These are phyloP conservation scores for Microctonus hyperodae DNA, from an alignment of 2,888 invertebrate genomes.

Conservation along the genomic window DNA sequence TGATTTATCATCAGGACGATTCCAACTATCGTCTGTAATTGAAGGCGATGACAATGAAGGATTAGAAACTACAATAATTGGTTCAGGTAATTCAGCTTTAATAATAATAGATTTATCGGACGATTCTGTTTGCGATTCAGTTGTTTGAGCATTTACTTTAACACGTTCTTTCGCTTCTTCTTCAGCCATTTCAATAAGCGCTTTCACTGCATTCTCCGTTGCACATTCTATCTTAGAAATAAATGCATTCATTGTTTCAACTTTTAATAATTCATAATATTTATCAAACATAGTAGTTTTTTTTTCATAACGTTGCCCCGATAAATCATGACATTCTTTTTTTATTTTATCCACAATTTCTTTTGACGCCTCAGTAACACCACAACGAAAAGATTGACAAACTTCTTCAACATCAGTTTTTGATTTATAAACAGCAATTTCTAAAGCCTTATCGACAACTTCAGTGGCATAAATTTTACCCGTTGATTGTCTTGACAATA, in stretches of 20 bases:
- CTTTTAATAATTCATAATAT: constrained; percentile 50
- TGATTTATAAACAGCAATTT: constrained; percentile 60
- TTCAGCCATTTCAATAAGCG: constrained; percentile 60
- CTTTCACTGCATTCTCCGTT: constrained; percentile 60
- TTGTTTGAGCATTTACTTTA: constrained; percentile 29
- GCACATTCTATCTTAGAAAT: constrained; percentile 57
- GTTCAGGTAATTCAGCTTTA: constrained; percentile 23
- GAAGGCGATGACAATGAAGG: constrained; percentile 16
- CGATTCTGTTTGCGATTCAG: neutral
- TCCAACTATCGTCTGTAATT: constrained; percentile 1
- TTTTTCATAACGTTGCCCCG: constrained; percentile 47
- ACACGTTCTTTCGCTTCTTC: constrained; percentile 57
- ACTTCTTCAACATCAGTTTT: constrained; percentile 61
- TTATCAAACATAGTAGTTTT: constrained; percentile 48
- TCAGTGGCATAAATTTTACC: constrained; percentile 58
- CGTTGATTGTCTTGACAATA: constrained; percentile 47
- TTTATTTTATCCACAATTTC: constrained; percentile 55
- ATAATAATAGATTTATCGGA: constrained; percentile 7
- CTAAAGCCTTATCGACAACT: constrained; percentile 60
- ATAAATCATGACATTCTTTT: constrained; percentile 54
- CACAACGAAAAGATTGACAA: constrained; percentile 56
- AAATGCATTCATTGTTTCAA: constrained; percentile 54
- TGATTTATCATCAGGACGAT: constrained; percentile 45
- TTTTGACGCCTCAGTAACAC: constrained; percentile 57
- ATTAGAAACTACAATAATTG: constrained; percentile 23